A percentile compares a stretch with the other conserved stretches of the same genome.
These are phyloP conservation scores for Drosophila atripex DNA, from an alignment of 2,888 invertebrate species.

Conservation along the genomic window DNA sequence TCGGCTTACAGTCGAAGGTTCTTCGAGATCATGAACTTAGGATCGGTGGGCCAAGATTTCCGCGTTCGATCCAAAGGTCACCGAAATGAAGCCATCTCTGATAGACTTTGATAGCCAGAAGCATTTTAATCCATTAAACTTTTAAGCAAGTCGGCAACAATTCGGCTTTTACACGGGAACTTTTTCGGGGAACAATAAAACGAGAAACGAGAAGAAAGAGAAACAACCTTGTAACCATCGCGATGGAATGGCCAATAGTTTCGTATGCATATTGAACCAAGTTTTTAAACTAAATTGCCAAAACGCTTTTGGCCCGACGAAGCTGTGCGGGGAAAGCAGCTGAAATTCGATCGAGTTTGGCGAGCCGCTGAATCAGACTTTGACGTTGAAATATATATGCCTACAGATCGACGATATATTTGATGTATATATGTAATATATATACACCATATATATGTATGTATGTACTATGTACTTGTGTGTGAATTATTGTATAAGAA, in stretches of 20 bases:
- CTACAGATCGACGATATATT: not conserved
- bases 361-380: slow-evolving; percentile 43
- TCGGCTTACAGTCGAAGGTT: slow-evolving; percentile 1
- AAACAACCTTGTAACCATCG: not conserved
- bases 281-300: slow-evolving; percentile 14
- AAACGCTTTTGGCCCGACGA: slow-evolving; percentile 5
- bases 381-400: slow-evolving; percentile 12
- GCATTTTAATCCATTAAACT: slow-evolving; percentile 5
- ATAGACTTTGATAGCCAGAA: not conserved
- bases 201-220: not conserved
- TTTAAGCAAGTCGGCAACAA: slow-evolving; percentile 10
- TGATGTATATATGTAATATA: not conserved
- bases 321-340: slow-evolving; percentile 17
- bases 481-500: slow-evolving; percentile 43
- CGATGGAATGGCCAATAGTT: slow-evolving; percentile 5
- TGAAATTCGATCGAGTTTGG: slow-evolving; percentile 14
- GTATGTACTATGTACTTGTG: not conserved
- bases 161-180: not conserved
- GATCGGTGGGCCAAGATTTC: not conserved
- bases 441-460: not conserved
- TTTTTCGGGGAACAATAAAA: slow-evolving; percentile 5
- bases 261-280: slow-evolving; percentile 8
- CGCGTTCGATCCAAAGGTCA: not conserved
- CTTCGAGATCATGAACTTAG: not conserved
- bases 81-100: not conserved